Conservation (phyloP, 1,140 invertebrate species). For the Aporrectodea caliginosa region DNA sequence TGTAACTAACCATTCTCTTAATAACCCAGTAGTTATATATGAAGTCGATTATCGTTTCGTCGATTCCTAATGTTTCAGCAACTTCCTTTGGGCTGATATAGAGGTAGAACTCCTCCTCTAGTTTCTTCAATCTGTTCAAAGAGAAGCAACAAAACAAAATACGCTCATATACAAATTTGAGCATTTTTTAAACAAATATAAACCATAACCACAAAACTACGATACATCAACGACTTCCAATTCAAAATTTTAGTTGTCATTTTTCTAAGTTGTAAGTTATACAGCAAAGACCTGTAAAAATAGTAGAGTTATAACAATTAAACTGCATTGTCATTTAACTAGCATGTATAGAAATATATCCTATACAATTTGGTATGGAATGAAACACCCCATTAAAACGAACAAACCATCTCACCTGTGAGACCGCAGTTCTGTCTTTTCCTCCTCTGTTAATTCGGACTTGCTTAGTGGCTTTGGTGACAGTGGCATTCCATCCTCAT, state of each 20-base stretch:
- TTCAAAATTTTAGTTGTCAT: no score
- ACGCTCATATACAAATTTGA: background rate
- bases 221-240: background rate
- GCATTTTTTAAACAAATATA: background rate
- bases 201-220: background rate
- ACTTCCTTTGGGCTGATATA: constrained; percentile 77
- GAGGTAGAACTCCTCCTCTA: constrained; percentile 88
- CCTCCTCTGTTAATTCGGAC: constrained; percentile 45
- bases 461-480: constrained; percentile 38
- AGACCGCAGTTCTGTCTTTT: constrained; percentile 46
- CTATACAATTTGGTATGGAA: no score
- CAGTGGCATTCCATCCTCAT: constrained; percentile 19
- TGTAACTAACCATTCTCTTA: constrained; percentile 66
- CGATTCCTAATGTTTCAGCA: constrained; percentile 64
- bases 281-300: no score
- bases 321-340: no score
- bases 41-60: constrained; percentile 73
- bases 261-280: no score
- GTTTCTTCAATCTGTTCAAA: constrained; percentile 72
- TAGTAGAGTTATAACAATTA: no score
- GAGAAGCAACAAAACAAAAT: constrained; percentile 29
- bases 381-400: no score
- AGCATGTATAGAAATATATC: no score
- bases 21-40: constrained; percentile 95
- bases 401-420: constrained; percentile 42